These are phyloP conservation scores for Romanogobio albipinnatus DNA, from an alignment of 2,113 vertebrate species.

Conservation along the genomic window DNA sequence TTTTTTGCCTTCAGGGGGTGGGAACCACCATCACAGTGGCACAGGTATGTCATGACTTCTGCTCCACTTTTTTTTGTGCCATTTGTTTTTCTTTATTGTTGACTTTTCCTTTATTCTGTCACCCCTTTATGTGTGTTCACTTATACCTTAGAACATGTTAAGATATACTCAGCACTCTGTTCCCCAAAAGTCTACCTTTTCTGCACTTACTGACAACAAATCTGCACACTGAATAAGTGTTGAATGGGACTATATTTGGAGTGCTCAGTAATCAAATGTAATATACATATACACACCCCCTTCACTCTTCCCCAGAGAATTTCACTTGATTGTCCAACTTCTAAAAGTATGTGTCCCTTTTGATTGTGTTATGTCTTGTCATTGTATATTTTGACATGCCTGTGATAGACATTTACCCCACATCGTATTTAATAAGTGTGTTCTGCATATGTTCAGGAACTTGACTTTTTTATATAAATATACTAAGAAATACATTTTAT, in stretches of 20 bases:
- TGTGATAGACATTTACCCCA: conserved; percentile 33
- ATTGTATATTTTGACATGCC: conserved; percentile 37
- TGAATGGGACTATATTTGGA: neutral
- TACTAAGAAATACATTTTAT: neutral
- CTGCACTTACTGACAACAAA: conserved; percentile 7
- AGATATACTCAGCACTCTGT: conserved; percentile 26
- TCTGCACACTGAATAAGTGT: neutral
- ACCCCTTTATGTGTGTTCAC: conserved; percentile 44
- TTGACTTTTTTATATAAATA: neutral
- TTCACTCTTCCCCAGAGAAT: conserved; percentile 23
- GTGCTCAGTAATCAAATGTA: conserved; percentile 10
- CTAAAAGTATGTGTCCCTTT: conserved; percentile 28
- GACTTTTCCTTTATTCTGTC: conserved; percentile 35
- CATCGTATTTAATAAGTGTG: conserved; percentile 38
- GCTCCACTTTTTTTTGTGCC: conserved; percentile 75
- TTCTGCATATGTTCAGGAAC: conserved; percentile 8
- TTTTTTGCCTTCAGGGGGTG: conserved; percentile 88
- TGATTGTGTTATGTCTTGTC: conserved; percentile 28
- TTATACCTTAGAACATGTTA: conserved; percentile 34
- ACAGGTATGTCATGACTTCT: conserved; percentile 85
- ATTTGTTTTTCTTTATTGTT: conserved; percentile 63
- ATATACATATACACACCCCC: neutral
- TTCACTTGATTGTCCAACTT: conserved; percentile 11
- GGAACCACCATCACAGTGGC: conserved; percentile 86
- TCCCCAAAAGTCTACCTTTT: neutral